Conservation (phyloP, 2,113 vertebrate genomes). For the Narcine bancroftii region DNA sequence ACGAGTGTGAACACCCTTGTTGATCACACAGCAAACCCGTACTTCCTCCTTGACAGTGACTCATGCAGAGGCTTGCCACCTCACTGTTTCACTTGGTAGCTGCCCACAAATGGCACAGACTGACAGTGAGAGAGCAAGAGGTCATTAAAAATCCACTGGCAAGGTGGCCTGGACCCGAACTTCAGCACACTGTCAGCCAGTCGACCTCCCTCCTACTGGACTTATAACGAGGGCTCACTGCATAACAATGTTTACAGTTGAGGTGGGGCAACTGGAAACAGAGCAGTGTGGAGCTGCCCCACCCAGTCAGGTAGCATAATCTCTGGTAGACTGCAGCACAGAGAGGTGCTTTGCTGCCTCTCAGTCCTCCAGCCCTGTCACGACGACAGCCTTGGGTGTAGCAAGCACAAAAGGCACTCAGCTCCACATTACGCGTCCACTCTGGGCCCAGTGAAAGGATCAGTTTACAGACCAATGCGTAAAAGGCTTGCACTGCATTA, state of each 20-base stretch:
- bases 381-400: neutral
- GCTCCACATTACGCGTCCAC: neutral
- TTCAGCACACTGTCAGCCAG: neutral
- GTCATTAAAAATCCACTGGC: neutral
- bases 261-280: neutral
- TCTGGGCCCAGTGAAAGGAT: neutral
- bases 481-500: neutral
- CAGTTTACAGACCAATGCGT: neutral
- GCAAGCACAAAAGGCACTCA: neutral
- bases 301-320: neutral
- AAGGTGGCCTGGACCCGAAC: neutral
- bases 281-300: neutral
- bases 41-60: neutral
- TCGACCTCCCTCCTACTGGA: neutral
- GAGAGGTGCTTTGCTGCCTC: neutral
- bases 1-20: neutral
- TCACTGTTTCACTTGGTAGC: neutral
- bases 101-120: neutral
- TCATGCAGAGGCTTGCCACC: neutral
- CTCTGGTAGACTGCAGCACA: neutral
- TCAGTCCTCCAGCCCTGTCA: neutral
- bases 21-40: neutral
- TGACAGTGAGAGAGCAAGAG: neutral
- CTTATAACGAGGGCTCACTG: neutral
- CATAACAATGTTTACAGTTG: neutral